Percentiles rank a stretch among this genome's conserved stretches.
phyloP scores from a whole-genome alignment of 2,113 vertebrate species.

The Apteryx owenii region DNA sequence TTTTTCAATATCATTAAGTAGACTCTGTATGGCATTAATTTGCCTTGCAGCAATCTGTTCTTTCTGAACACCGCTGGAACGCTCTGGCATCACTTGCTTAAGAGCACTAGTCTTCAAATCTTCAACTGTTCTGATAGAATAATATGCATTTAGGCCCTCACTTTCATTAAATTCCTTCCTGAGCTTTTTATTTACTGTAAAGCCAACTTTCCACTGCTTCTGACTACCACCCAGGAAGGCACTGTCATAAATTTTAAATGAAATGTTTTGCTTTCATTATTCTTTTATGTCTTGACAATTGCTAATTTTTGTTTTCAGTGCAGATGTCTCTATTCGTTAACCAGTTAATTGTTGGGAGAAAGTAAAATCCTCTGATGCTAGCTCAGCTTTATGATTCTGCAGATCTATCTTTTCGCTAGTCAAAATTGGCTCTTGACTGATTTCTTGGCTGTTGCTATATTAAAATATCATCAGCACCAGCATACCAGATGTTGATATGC shows the following conservation, averaged over 20 bases:
- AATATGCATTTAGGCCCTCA: neutral
- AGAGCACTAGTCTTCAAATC: neutral
- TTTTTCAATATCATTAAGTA: neutral
- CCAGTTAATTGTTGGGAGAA: neutral
- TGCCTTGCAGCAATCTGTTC: slow-evolving; percentile 11
- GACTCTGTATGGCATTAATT: neutral
- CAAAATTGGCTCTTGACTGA: neutral
- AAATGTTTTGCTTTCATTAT: neutral
- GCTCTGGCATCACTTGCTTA: neutral
- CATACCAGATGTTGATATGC: neutral
- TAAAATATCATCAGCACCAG: neutral
- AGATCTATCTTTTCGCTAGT: neutral
- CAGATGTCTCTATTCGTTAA: neutral
- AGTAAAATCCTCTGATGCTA: neutral
- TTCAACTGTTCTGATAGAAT: neutral
- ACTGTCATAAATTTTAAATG: neutral
- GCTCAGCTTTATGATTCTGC: neutral
- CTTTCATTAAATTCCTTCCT: neutral
- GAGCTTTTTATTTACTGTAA: slow-evolving; percentile 3
- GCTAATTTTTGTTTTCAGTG: neutral
- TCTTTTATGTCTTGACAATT: neutral
- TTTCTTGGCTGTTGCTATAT: neutral
- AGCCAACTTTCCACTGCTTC: neutral
- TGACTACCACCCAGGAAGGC: neutral
- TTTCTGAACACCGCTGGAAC: neutral